Percentiles rank a stretch among this genome's conserved stretches.
These are phyloP conservation scores for Urechis unicinctus DNA, from an alignment of 2,888 invertebrate species.

Conservation along the genomic window DNA sequence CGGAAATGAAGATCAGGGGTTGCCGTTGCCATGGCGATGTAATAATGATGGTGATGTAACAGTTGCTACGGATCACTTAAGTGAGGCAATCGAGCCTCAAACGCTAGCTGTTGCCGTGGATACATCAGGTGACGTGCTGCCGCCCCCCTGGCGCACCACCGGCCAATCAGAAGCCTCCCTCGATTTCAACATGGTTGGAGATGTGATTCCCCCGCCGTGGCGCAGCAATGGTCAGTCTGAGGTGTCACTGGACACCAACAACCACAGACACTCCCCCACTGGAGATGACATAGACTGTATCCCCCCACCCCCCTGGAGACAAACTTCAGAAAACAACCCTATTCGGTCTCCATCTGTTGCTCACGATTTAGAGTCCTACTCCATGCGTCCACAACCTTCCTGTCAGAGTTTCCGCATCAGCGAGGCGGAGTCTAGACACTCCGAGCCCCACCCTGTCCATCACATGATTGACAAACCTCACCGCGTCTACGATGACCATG, in stretches of 20 bases:
- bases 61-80: not conserved
- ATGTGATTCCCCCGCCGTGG: not conserved
- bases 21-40: slow-evolving; percentile 1
- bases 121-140: not conserved
- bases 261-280: no score
- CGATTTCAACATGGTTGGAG: no score
- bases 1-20: not conserved
- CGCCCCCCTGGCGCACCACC: not conserved
- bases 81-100: not conserved
- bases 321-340: slow-evolving; percentile 2
- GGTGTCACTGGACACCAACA: not conserved
- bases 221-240: not conserved
- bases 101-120: not conserved
- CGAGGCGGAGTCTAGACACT: slow-evolving; percentile 21
- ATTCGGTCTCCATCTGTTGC: slow-evolving; percentile 10
- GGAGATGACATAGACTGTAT: no score
- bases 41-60: not conserved
- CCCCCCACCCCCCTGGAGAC: slow-evolving; percentile 13
- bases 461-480: not conserved
- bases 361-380: not conserved
- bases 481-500: not conserved
- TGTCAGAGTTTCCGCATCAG: slow-evolving; percentile 16
- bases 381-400: slow-evolving; percentile 14
- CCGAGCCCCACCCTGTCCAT: slow-evolving; percentile 11
- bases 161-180: not conserved